Evolutionary conservation across 2,113 vertebrate genomes (phyloP).

Genomic region (Hypocryptadius cinnamomeus): DNA sequence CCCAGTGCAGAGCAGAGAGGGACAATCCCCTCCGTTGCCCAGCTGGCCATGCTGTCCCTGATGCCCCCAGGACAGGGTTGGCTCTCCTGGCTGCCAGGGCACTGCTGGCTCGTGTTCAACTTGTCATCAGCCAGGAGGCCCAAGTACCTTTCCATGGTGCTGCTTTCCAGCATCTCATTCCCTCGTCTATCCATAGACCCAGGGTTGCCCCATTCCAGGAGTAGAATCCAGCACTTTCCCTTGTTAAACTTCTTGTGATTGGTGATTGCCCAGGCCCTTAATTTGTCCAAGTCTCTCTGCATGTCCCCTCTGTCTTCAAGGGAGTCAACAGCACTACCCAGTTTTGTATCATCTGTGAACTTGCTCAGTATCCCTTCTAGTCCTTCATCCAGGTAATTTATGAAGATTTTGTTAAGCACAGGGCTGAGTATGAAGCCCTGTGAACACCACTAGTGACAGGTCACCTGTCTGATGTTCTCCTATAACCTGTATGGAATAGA

Average conservation of each 20-base stretch:
- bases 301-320: fast-evolving
- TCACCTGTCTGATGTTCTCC: too few species aligned
- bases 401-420: not conserved
- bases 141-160: not conserved
- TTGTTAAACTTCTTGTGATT: not conserved
- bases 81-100: not conserved
- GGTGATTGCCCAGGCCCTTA: not conserved
- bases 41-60: not conserved
- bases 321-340: not conserved
- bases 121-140: fast-evolving
- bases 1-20: too few species aligned
- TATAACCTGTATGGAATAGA: not conserved
- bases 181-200: not conserved
- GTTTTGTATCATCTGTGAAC: not conserved
- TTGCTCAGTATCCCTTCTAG: not conserved
- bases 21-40: too few species aligned
- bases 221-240: not conserved
- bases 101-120: not conserved
- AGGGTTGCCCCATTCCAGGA: not conserved
- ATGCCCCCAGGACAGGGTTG: not conserved
- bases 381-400: not conserved
- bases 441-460: not conserved
- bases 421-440: not conserved
- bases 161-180: not conserved
- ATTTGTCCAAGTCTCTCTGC: not conserved